A percentile compares a stretch with the other conserved stretches of the same genome.
Evolutionary conservation across 53 echinoderm and acorn worm genomes (phyloP).

Genomic region (Echinarachnius parma): DNA sequence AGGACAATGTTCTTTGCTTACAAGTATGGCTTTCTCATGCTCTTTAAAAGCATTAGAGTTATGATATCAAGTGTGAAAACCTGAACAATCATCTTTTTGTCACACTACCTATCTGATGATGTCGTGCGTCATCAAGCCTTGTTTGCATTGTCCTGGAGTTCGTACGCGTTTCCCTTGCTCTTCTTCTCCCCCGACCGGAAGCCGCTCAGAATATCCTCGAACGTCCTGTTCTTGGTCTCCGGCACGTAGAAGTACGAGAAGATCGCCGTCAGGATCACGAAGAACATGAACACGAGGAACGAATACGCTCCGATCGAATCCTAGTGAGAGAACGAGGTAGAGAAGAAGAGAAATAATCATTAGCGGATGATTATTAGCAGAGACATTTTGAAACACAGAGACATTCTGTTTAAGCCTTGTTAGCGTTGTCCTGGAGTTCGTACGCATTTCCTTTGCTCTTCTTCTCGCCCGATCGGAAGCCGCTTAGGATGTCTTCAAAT

Average conservation of each 20-base stretch:
- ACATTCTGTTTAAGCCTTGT: too few species aligned
- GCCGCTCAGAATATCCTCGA: constrained; percentile 70
- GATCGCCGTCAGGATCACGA: constrained; percentile 58
- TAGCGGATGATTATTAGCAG: too few species aligned
- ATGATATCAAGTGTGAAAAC: too few species aligned
- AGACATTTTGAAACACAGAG: too few species aligned
- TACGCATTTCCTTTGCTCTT: constrained; percentile 36
- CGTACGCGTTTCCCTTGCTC: constrained; percentile 37
- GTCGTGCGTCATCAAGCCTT: constrained; percentile 1
- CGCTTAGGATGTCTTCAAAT: constrained; percentile 73
- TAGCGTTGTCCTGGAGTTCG: constrained; percentile 47
- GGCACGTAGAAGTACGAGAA: constrained; percentile 88
- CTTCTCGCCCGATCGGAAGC: constrained; percentile 50
- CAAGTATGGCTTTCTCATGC: too few species aligned
- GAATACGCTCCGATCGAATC: constrained; percentile 74
- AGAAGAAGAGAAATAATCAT: not conserved
- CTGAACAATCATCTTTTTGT: too few species aligned
- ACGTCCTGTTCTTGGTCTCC: constrained; percentile 84
- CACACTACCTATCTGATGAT: too few species aligned
- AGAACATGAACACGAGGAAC: constrained; percentile 89
- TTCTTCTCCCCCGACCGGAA: constrained; percentile 53
- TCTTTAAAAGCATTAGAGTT: too few species aligned
- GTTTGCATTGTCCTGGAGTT: constrained; percentile 43
- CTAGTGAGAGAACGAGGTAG: constrained; percentile 8
- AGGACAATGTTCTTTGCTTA: too few species aligned